These are phyloP conservation scores for Diaperis boleti DNA, from an alignment of 2,888 invertebrate species.

Conservation along the genomic window DNA sequence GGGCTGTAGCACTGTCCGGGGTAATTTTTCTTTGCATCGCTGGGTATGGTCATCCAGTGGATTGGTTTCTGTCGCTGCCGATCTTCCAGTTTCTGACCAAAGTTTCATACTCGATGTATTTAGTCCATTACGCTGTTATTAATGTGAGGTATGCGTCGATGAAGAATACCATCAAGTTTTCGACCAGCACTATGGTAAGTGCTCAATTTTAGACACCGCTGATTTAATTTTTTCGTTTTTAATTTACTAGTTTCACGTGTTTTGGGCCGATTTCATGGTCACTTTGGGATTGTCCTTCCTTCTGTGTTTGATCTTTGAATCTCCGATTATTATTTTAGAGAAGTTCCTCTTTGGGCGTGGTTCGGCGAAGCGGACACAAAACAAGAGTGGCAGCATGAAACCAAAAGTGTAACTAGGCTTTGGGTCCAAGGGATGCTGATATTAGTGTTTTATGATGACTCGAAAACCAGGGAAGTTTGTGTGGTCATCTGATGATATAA, in stretches of 20 bases:
- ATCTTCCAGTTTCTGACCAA: conserved; percentile 68
- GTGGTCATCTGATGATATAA: too few species aligned
- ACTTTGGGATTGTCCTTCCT: conserved; percentile 33
- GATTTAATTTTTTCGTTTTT: background rate
- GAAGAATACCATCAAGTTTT: conserved; percentile 7
- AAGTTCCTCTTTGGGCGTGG: background rate
- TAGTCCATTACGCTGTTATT: conserved; percentile 61
- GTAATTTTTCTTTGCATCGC: conserved; percentile 64
- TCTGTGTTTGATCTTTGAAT: conserved; percentile 41
- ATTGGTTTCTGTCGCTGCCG: conserved; percentile 63
- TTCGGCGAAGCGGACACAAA: too few species aligned
- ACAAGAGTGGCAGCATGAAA: too few species aligned
- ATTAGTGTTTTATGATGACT: too few species aligned
- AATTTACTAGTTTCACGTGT: conserved; percentile 1
- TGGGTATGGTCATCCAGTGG: conserved; percentile 27
- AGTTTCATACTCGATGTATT: conserved; percentile 67
- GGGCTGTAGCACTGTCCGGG: conserved; percentile 66
- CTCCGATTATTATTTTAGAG: conserved; percentile 30
- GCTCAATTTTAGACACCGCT: too few species aligned
- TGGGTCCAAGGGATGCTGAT: too few species aligned
- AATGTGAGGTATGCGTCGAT: conserved; percentile 16
- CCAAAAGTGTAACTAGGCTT: too few species aligned
- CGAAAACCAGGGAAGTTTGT: too few species aligned
- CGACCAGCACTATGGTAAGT: conserved; percentile 12
- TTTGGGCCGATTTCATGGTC: conserved; percentile 34